Evolutionary conservation across 2,888 invertebrate genomes (phyloP), one percentile per base, ranked within the genome.

Genomic region (Mechanitis messenoides): DNA sequence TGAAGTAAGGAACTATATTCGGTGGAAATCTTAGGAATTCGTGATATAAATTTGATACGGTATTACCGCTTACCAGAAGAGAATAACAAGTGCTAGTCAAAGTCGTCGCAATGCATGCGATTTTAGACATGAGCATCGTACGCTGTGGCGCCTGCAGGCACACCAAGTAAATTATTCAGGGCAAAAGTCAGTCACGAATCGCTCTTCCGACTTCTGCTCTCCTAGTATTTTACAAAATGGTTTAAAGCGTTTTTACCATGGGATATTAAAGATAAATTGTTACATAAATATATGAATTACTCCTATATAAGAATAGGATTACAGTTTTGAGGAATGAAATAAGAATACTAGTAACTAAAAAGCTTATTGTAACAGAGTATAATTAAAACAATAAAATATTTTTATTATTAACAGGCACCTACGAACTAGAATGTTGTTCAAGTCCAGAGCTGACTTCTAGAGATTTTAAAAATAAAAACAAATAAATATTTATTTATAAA

Each of bases 151-250:
- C 83, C 78, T 74, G 70, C 70, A 79, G 76, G 75, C 76, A 78
- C 78, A 78, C 78, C 71, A 72, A 67, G 79, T 85, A 80, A 87
- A 85, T 85, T 86, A 87, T 86, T 84, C 85, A 86, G 85, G 85
- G 79, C 86, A 86, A 85, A 84, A 85, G 87, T 87, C 86, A 87
- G 87, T 85, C 87, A 87, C 87, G 87, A 85, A 71, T 71, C 69
- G 71, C 71, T 78, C 75, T 75, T 80, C 74, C 77, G 71, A 77
- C 73, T 77, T 70, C 69, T 78, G 73, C 70, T 70, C 69, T 64
- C 74, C 71, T 74, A 62, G 73, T 77, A 77, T 70, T 68, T 71
- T 68, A 69, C 50, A 31, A 50, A 50, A 50, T 50, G 31, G n/a
- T 50, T 9, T 9, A 28, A 50, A 31, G 20, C 31, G 31, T 50